Conservation (phyloP, 2,888 invertebrate species). For the Dendrolimus houi region DNA sequence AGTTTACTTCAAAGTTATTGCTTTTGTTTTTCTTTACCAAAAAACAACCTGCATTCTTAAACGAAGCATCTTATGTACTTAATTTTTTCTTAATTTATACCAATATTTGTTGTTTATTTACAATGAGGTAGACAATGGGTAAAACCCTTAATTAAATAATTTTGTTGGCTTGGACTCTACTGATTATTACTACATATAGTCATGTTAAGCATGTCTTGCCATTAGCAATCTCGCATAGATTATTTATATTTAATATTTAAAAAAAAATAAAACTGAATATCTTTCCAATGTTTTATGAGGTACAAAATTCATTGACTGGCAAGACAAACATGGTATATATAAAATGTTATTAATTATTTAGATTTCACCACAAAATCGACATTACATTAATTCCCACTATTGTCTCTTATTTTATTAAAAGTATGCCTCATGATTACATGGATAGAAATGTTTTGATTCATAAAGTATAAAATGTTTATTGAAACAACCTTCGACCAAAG, state of each 20-base stretch:
- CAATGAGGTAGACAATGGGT: conserved; percentile 72
- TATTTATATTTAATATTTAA: no score
- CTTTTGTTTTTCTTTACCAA: conserved; percentile 58
- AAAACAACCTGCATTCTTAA: conserved; percentile 36
- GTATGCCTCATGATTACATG: no score
- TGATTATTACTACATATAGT: conserved; percentile 5
- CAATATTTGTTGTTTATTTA: conserved; percentile 59
- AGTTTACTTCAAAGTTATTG: conserved; percentile 27
- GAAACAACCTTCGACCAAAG: conserved; percentile 22
- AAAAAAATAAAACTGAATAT: no score
- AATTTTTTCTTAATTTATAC: conserved; percentile 55
- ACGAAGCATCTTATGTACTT: conserved; percentile 41
- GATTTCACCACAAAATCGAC: no score
- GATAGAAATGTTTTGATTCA: no score
- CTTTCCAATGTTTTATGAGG: no score
- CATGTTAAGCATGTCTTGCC: conserved; percentile 6
- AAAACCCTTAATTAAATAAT: conserved; percentile 43
- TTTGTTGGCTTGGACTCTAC: conserved; percentile 49
- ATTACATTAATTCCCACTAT: no score
- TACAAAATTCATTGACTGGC: no score
- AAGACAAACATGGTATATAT: no score
- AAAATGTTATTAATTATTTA: no score
- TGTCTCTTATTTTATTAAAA: no score
- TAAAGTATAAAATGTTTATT: conserved; percentile 1
- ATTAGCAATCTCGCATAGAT: no score